Base-by-base conservation (phyloP, 2,888 invertebrate genomes). In the Cheilosia scutellata region DNA sequence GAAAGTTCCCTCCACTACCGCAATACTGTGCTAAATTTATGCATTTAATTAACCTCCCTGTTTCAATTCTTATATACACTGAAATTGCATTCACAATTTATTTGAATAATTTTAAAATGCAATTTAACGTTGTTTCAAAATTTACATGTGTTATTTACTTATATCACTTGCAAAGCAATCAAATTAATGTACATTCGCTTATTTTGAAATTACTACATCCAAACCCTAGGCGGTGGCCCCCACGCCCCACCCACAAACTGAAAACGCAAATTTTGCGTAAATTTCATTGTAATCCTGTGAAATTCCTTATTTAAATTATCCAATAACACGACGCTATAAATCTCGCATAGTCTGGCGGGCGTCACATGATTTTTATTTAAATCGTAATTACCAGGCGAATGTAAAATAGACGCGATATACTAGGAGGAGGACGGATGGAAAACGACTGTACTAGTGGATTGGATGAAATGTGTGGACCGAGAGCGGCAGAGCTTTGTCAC, bases 231-330 rank as follows among this genome's bases (percentile, higher is more conserved):
- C 25, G 33, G 13, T 9, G 6, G 20, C 31, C 44, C 27, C 27
- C 5, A 13, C 49, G n/a, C 25, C 5, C 16, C 49, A 37, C 16
- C 53, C n/a, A 58, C 53, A 63, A 53, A 53, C 53, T 9, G 63
- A 55, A 70, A 76, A 62, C 71, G 71, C 80, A 86, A 86, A 86
- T 86, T 76, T 71, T 86, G 84, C 84, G 84, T 86, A 86, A 86
- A 86, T 86, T 86, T 79, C 76, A 76, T 66, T 86, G 84, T 86
- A 82, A 86, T 86, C 84, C 84, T 53, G 75, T 66, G 80, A 80
- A 86, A 86, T 86, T 86, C 84, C 84, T 86, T 86, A 86, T 86
- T 86, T 86, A 86, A 86, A 86, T 86, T 86, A 86, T 86, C 84
- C 84, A 86, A 86, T 86, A 86, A 86, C 84, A 86, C 80, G 84